Evolutionary conservation across 2,888 invertebrate genomes (phyloP).

Genomic region (Drosophila imparisetae): DNA sequence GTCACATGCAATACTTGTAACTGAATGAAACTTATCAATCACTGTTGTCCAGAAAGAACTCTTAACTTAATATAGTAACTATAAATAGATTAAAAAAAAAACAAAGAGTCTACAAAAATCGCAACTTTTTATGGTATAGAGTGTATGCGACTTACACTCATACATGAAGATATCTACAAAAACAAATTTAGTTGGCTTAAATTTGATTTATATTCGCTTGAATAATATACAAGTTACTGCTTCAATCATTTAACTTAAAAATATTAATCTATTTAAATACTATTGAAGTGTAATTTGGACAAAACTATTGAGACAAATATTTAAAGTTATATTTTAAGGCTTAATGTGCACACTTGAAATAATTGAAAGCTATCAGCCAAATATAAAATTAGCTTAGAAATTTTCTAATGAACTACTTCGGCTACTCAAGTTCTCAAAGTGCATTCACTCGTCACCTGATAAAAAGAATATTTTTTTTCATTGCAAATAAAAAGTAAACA

Average conservation of each 20-base stretch:
- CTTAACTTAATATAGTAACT: background rate
- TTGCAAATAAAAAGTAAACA: conserved; percentile 28
- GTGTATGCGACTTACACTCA: too few species aligned
- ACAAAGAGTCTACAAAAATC: too few species aligned
- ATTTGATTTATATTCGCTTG: too few species aligned
- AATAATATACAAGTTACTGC: background rate
- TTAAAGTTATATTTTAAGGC: too few species aligned
- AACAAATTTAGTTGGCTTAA: background rate
- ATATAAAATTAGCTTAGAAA: background rate
- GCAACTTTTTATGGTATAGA: too few species aligned
- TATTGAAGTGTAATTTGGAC: background rate
- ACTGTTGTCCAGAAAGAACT: background rate
- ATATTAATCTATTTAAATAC: background rate
- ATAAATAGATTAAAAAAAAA: background rate
- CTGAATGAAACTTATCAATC: background rate
- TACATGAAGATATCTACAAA: too few species aligned
- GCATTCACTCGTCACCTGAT: conserved; percentile 30
- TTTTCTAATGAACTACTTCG: background rate
- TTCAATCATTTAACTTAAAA: background rate
- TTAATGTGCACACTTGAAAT: background rate
- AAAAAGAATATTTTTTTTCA: background rate
- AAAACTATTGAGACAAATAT: background rate
- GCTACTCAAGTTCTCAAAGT: conserved; percentile 8
- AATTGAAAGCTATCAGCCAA: background rate
- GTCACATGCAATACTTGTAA: background rate